Conservation (phyloP, 2,797 vertebrate genomes). For the Myotis findleyi region DNA sequence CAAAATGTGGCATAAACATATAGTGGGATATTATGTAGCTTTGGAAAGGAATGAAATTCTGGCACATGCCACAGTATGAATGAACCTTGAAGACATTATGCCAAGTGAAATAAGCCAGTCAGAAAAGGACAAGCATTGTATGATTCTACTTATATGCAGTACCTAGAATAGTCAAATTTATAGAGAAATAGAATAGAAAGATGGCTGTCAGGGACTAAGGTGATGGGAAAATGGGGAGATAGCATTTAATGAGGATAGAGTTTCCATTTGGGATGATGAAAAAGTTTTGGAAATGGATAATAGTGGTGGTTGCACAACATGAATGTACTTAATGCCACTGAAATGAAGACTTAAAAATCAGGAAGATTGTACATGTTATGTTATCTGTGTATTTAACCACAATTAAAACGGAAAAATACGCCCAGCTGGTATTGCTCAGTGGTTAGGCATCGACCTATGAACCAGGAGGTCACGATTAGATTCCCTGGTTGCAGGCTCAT, state of each 20-base stretch:
- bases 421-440: too few relatives aligned
- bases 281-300: background rate
- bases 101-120: background rate
- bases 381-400: background rate
- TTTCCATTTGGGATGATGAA: background rate
- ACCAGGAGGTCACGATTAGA: too few relatives aligned
- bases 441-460: too few relatives aligned
- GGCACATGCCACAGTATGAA: background rate
- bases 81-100: background rate
- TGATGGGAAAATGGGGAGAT: background rate
- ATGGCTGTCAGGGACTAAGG: background rate
- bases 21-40: background rate
- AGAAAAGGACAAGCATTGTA: background rate
- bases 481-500: too few relatives aligned
- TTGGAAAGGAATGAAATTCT: background rate
- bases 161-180: background rate
- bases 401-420: background rate
- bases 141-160: background rate
- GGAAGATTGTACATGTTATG: background rate
- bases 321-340: background rate
- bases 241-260: background rate
- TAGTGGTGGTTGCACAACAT: background rate
- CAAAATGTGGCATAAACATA: background rate
- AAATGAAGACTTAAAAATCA: background rate
- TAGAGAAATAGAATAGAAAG: background rate